phyloP scores from a whole-genome alignment of 2,797 vertebrate genomes.

The Anniella stebbinsi region DNA sequence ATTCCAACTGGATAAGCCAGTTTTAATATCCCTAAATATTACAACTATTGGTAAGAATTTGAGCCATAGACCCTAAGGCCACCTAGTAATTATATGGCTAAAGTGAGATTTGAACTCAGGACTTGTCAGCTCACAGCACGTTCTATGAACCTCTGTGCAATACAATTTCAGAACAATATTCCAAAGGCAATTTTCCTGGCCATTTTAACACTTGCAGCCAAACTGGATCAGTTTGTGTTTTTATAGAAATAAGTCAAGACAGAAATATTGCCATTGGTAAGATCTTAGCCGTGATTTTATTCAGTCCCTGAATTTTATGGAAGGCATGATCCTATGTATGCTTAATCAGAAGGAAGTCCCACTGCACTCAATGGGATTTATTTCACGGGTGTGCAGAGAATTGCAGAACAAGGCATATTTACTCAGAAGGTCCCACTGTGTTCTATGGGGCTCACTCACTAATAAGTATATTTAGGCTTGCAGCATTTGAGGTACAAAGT shows the following conservation, averaged over 20 bases:
- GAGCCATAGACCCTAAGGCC: background rate
- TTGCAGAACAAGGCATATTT: background rate
- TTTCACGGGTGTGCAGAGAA: background rate
- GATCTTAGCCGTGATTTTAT: slow-evolving; percentile 48
- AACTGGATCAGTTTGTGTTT: slow-evolving; percentile 57
- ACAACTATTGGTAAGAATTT: background rate
- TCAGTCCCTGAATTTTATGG: background rate
- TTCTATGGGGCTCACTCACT: background rate
- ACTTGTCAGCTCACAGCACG: background rate
- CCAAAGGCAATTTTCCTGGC: slow-evolving; percentile 4
- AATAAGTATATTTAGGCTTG: background rate
- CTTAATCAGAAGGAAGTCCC: background rate
- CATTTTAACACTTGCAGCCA: slow-evolving; percentile 51
- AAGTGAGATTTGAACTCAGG: background rate
- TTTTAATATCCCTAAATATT: background rate
- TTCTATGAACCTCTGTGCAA: background rate
- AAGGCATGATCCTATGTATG: background rate
- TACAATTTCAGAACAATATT: slow-evolving; percentile 64
- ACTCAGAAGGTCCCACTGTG: background rate
- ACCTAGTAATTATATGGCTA: slow-evolving; percentile 6
- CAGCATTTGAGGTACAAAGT: background rate
- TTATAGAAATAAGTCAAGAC: slow-evolving; percentile 36
- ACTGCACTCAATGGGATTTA: background rate
- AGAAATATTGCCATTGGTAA: slow-evolving; percentile 29
- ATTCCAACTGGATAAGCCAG: background rate